Evolutionary conservation across 1,140 invertebrate genomes (phyloP), one percentile per base, ranked within the genome.

Genomic region (Agrypnia vestita): DNA sequence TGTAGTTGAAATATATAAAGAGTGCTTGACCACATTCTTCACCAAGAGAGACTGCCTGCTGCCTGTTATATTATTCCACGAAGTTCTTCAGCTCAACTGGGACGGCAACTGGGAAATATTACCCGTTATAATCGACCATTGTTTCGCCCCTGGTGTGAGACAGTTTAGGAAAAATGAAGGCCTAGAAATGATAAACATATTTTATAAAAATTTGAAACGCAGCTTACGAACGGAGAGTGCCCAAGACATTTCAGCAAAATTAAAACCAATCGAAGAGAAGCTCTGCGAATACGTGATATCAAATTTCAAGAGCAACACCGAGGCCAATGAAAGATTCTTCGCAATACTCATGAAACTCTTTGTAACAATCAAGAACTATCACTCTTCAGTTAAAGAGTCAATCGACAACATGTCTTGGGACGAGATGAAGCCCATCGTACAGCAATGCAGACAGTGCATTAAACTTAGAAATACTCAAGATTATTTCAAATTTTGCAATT

Each of bases 111-210:
- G 91, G 84, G 84, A 88, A 51, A 84, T 95, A 47, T 86, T 90
- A 11, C 86, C 90, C 6, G 80, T 90, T 51, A 84, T 94, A 76
- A 86, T 92, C 13, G 87, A 91, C 3, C 92, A 91, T 85, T 86
- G 91, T n/a, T 94, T 94, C 81, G 90, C 91, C 71, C 84, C 85
- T 4, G 88, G 88, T 19, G 89, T 94, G 0, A 88, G 93, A 79
- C 91, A 92, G 21, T 94, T 92, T 83, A 86, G 92, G 55, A 90
- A 91, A 79, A 90, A 89, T 81, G 93, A 94, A 85, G 93, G 92
- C 1, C 74, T 94, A 0, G 92, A 94, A 83, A 86, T 94, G 72
- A 83, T 94, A 59, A 86, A 87, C 53, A 86, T 90, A 51, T 93
- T 93, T 83, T 94, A 93, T 84, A 87, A 87, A 25, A 91, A 92